Conservation (phyloP, 2,797 vertebrate species). For the Tenualosa thibaudeaui region DNA sequence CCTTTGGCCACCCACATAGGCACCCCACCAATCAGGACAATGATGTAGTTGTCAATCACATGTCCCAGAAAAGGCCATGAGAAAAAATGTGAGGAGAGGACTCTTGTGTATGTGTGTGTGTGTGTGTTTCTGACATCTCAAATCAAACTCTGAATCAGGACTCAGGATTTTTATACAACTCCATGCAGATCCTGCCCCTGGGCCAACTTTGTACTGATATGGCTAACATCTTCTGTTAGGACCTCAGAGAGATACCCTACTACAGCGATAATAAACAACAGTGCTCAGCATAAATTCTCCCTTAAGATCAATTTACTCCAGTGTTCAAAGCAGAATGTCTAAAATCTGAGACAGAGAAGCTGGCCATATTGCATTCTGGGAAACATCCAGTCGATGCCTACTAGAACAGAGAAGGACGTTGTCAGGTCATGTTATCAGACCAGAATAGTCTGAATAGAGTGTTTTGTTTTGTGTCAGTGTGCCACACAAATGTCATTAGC, state of each 20-base stretch:
- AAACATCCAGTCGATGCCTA: background rate
- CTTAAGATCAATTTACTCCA: background rate
- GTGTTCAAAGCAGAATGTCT: background rate
- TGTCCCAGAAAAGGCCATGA: background rate
- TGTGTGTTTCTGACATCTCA: conserved; percentile 31
- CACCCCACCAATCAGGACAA: background rate
- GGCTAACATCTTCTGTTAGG: background rate
- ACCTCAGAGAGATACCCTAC: background rate
- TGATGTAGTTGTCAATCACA: background rate
- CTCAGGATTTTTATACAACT: background rate
- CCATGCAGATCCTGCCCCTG: background rate
- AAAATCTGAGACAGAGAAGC: background rate
- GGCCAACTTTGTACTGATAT: background rate
- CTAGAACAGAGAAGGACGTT: background rate
- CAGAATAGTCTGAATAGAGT: background rate
- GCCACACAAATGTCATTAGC: background rate
- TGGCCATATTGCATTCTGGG: background rate
- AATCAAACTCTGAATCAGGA: background rate
- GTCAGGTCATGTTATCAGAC: no score
- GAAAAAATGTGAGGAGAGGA: background rate
- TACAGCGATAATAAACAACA: background rate
- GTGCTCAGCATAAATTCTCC: background rate
- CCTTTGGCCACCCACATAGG: background rate
- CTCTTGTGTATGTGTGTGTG: background rate
- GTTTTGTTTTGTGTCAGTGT: background rate